Base-by-base conservation (phyloP, 2,888 invertebrate genomes). In the Xestia sexstrigata region DNA sequence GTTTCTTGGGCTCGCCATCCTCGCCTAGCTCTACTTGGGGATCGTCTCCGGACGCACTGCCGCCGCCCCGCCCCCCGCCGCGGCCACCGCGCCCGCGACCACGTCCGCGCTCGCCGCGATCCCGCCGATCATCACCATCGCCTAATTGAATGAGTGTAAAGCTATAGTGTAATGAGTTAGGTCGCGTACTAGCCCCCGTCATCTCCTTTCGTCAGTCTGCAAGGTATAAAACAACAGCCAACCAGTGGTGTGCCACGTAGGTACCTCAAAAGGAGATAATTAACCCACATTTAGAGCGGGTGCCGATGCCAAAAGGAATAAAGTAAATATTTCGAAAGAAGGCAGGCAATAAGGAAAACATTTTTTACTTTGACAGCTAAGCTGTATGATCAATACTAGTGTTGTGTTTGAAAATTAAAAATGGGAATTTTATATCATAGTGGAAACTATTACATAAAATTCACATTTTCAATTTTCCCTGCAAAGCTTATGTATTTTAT, bases 1-100 rank as follows among this genome's bases (percentile, higher is more conserved):
- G 91, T 85, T 95, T 96, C 84, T 95, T 95, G 1, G 92, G 92
- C 47, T 95, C 95, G 0, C 94, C 95, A 4, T 93, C 93, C 55
- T 93, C 93, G 23, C 92, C 95, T 0, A 90, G 81, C 26, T 92
- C 91, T 0, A 82, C 87, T 3, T 89, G 89, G 2, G 90, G 84
- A 0, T 91, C 92, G 8, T 92, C 85, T 0, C 92, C 92, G 5
- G 90, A 82, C 0, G 89, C 89, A 0, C 90, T 83, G 6, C 93
- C 93, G 11, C 92, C 89, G 15, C 92, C 90, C 2, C 92, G 88
- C 0, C 92, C 88, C 0, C 92, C 92, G 2, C 93, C 84, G 2
- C 92, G 91, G 0, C 92, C 89, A 0, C 92, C 89, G 0, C 91
- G 89, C 2, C 90, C 89, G 2, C 93, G 93, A 20, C 91, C 89